Evolutionary conservation across 2,113 vertebrate genomes (phyloP), one percentile per base, ranked within the genome.

Genomic region (Rostratula benghalensis): DNA sequence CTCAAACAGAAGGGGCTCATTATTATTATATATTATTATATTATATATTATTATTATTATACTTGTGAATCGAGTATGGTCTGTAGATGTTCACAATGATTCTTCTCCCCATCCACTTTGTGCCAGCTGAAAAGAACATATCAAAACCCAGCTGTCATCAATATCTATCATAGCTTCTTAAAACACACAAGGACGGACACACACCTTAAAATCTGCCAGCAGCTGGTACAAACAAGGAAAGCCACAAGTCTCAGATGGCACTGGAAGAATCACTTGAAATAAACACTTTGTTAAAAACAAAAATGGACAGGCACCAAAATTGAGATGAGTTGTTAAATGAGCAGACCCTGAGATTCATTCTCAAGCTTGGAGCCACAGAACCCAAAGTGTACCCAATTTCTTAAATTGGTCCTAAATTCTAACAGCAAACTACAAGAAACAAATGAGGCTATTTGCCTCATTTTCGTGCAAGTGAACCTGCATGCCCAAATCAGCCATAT

Each of bases 121-220:
- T 73, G 46, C 41, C 88, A 56, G 31, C 43, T 94, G 90, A 80
- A 76, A 91, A 94, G 73, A 89, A 70, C 25, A 61, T 84, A 91
- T 88, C 86, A 92, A 88, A 96, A 77, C 83, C 77, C 84, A 87
- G 83, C 69, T 92, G 43, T 87, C 81, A 91, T 71, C 60, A 80
- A 6, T 83, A 77, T 12, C 43, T 82, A 33, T 25, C 35, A 96
- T 51, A 89, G 37, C 50, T 68, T 95, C 68, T 85, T 95, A 65
- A 96, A 93, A 77, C 83, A 80, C 4, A 54, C 3, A 20, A 25
- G 68, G 14, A 87, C 82, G 68, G 13, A 65, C n/a, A 54, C 57
- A 71, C 51, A 74, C 77, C 76, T 94, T 78, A 95, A 95, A 78
- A 78, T 73, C 15, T 93, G n/a, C 81, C 56, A 51, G 71, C 83